These are phyloP conservation scores for Microctonus hyperodae DNA, from an alignment of 2,888 invertebrate genomes.

Conservation along the genomic window DNA sequence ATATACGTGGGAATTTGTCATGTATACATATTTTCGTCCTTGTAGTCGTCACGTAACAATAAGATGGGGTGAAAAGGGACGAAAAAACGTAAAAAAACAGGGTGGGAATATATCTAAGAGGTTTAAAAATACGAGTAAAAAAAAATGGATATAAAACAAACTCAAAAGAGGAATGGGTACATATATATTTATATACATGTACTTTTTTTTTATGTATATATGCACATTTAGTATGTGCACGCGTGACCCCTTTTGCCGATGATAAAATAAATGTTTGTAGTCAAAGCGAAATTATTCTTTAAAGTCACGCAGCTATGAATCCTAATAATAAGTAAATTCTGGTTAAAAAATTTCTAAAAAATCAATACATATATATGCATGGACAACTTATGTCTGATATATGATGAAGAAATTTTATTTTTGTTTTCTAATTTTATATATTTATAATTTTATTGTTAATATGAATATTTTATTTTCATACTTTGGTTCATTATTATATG, in stretches of 20 bases:
- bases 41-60: background rate
- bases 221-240: background rate
- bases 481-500: background rate
- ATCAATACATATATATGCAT: no score
- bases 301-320: conserved; percentile 17
- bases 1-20: conserved; percentile 30
- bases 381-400: no score
- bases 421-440: background rate
- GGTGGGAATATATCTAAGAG: background rate
- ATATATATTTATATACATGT: no score
- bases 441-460: background rate
- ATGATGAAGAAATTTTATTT: no score
- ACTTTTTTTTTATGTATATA: no score
- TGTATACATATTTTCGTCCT: background rate
- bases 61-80: background rate
- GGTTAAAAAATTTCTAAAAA: conserved; percentile 5
- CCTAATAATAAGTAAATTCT: conserved; percentile 13
- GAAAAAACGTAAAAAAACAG: conserved; percentile 10
- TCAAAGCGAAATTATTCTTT: background rate
- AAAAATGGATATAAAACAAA: background rate
- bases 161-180: background rate
- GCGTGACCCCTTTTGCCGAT: background rate
- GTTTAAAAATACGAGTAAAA: background rate
- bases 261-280: background rate
- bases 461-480: background rate